Evolutionary conservation across 2,797 vertebrate species (phyloP), one percentile per base, ranked within the genome.

Genomic region (Gobio occitaniae): DNA sequence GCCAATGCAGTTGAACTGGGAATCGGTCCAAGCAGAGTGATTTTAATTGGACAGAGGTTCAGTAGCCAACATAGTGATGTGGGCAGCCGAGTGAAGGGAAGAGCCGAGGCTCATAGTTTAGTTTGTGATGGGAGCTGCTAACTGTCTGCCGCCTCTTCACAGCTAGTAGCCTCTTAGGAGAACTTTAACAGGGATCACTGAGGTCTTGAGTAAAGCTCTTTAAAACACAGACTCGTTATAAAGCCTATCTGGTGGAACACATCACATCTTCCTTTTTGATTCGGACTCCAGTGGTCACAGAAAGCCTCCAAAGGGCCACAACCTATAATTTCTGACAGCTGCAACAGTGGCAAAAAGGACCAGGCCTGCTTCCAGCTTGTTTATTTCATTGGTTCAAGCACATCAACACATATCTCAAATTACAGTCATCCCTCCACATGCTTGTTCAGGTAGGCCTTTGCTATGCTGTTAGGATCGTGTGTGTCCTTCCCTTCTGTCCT

Each of bases 1-100:
- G 69, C 68, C 47, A 85, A 6, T 41, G 50, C 79, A 56, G 72
- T 19, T 54, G 78, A 76, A 65, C 21, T 50, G 65, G 56, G 75
- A 82, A 74, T 38, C 19, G 13, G 61, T 63, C 81, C 82, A 81
- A 84, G 68, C 63, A 15, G 80, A 82, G 69, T 69, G 63, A 76
- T 88, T 87, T 79, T 89, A 84, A 88, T 88, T 84, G 84, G 87
- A 82, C 78, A 50, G 65, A 41, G 48, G 63, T 80, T 56, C 68
- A 65, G 44, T 25, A 80, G 54, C 41, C 7, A 50, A 75, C 75
- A 74, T 50, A 78, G 74, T 80, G 69, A 65, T 78, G 68, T 54
- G 50, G 68, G 76, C 61, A 70, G 79, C 79, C 11, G 85, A 83
- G 36, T 71, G 80, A 86, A 82, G 78, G 80, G 61, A 74, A 79